These are phyloP conservation scores for Cassiopea xamachana DNA, from an alignment of 30 jellyfish, hydroid and myxozoan species.

Conservation along the genomic window DNA sequence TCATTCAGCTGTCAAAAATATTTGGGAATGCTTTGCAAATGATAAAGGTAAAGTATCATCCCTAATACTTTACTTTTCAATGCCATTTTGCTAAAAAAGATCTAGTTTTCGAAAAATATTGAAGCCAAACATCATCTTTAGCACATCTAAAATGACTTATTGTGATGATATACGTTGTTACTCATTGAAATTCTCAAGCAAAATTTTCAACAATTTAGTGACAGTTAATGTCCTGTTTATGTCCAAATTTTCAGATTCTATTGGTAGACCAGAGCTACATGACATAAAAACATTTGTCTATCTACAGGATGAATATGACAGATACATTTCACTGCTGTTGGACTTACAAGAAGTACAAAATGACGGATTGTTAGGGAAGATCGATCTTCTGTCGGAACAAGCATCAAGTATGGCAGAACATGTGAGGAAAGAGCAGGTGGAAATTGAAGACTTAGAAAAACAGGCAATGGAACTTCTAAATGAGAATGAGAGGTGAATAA, in stretches of 20 bases:
- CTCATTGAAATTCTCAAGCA: too few relatives aligned
- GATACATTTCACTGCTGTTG: constrained; percentile 45
- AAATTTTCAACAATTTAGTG: too few relatives aligned
- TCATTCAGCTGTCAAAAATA: constrained; percentile 34
- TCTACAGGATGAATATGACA: constrained; percentile 69
- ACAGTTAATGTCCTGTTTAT: too few relatives aligned
- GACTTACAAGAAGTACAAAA: constrained; percentile 62
- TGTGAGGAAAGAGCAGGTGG: constrained; percentile 19
- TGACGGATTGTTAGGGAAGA: constrained; percentile 24
- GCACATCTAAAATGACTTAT: too few relatives aligned
- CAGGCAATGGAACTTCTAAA: constrained; percentile 45
- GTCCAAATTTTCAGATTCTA: background rate
- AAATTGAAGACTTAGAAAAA: constrained; percentile 45
- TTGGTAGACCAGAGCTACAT: too few relatives aligned
- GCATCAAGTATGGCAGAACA: constrained; percentile 25
- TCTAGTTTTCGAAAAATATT: too few relatives aligned
- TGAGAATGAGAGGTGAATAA: constrained; percentile 49
- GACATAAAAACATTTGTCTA: background rate
- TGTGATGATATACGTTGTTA: too few relatives aligned
- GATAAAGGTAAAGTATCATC: constrained; percentile 47
- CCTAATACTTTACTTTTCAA: background rate
- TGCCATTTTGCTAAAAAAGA: background rate
- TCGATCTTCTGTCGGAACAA: constrained; percentile 13
- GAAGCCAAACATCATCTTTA: too few relatives aligned
- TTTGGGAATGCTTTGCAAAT: constrained; percentile 39